Evolutionary conservation across 1,140 invertebrate genomes (phyloP).

Genomic region (Mizuhopecten yessoensis): DNA sequence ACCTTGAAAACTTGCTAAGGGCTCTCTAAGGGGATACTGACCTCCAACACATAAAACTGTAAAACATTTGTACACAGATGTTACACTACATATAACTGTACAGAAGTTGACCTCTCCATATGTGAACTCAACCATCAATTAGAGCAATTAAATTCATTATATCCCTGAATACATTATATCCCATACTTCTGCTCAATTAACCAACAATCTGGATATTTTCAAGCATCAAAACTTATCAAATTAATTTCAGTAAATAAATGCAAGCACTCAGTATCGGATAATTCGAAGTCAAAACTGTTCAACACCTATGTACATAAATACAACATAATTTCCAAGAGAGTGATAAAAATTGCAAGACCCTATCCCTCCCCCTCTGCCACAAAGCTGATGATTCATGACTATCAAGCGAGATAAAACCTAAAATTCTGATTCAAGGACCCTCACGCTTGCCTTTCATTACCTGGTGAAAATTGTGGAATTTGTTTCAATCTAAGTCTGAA

Average conservation of each 20-base stretch:
- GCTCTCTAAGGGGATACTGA: background rate
- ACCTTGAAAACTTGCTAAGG: background rate
- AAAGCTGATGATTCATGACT: background rate
- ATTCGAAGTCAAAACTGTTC: too few species aligned
- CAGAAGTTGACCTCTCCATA: background rate
- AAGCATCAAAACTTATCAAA: too few species aligned
- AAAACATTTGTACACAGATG: background rate
- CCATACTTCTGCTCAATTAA: background rate
- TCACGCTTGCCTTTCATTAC: background rate
- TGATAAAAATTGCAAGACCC: background rate
- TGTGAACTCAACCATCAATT: background rate
- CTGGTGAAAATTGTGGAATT: slow-evolving; percentile 4
- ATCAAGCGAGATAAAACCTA: background rate
- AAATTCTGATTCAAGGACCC: background rate
- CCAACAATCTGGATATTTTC: too few species aligned
- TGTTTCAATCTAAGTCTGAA: background rate
- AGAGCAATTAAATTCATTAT: too few species aligned
- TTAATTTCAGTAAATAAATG: too few species aligned
- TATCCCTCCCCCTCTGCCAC: background rate
- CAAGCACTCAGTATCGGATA: too few species aligned
- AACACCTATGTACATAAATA: background rate
- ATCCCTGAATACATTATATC: too few species aligned
- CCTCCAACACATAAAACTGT: background rate
- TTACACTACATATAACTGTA: background rate
- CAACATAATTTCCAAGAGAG: background rate